Evolutionary conservation across 2,113 vertebrate species (phyloP).

Genomic region (Indicator maculatus): DNA sequence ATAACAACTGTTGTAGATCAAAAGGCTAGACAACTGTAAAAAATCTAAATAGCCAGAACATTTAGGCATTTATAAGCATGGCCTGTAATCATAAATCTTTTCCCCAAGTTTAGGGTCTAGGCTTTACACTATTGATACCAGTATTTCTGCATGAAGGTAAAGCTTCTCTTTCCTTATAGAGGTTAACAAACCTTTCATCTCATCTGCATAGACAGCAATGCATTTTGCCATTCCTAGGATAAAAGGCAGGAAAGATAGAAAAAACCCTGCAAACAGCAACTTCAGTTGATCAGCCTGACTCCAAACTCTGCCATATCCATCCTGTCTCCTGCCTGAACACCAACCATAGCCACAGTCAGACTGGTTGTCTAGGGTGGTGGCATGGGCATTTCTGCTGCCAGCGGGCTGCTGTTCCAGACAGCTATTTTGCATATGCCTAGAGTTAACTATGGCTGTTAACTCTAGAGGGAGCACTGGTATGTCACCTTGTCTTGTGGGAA

Average conservation of each 20-base stretch:
- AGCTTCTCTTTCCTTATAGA: background rate
- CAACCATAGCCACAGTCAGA: background rate
- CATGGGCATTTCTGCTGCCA: background rate
- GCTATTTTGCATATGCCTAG: background rate
- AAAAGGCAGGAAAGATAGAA: background rate
- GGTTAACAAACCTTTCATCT: background rate
- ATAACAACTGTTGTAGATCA: background rate
- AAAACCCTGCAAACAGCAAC: background rate
- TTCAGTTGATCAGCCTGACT: background rate
- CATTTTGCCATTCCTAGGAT: background rate
- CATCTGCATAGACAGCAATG: background rate
- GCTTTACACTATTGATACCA: background rate
- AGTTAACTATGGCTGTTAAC: background rate
- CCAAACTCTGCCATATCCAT: background rate
- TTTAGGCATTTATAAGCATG: background rate
- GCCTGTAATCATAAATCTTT: background rate
- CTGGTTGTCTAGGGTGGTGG: background rate
- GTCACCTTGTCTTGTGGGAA: background rate
- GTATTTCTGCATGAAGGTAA: background rate
- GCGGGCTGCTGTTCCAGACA: background rate
- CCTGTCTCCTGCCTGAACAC: background rate
- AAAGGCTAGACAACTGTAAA: background rate
- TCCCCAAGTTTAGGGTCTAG: background rate
- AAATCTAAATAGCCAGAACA: background rate
- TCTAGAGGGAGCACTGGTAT: background rate